Base-by-base conservation (phyloP, 2,797 vertebrate species). In the Tapera naevia region DNA sequence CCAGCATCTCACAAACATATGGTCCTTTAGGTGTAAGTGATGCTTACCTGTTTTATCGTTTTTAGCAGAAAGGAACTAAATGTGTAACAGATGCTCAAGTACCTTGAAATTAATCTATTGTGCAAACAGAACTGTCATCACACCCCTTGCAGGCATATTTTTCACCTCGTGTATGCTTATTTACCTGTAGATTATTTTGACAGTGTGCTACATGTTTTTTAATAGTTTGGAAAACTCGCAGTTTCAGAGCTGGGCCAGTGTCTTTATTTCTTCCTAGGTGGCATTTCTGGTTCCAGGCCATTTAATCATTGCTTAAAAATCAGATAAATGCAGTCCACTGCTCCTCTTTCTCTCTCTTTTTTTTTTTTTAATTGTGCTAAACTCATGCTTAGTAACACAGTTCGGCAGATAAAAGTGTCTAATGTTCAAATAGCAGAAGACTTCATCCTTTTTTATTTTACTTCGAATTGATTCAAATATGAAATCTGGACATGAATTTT, bases 101-200 rank as follows among this genome's bases (percentile, higher is more conserved):
- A 80, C 86, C 78, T 95, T 69, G 56, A 93, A 91, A 92, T 75
- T 58, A 89, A 91, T 60, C 79, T 82, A 76, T 92, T 88, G 85
- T 76, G 75, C 72, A 91, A 95, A 91, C 81, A 88, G 67, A 95
- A 78, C 85, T 86, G 66, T 93, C 96, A 89, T 86, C 64, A 12
- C 88, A 66, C 75, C 5, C 58, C 48, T 90, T 94, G 75, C 58
- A 91, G 60, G 66, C 78, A 76, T 51, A 71, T 87, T 92, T 95
- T 88, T 97, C 96, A 94, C 91, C 80, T 89, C 72, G 86, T 92
- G 64, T 89, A 37, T 67, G 10, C 61, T 53, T 88, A 67, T 91
- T 92, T 81, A 85, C 84, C 93, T 94, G 51, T 51, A 82, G 81
- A 51, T 62, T 76, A 22, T 89, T 95, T 94, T 89, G 80, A 88